phyloP scores from a whole-genome alignment of 1,140 invertebrate genomes.

The Akabosia matsudoensis region DNA sequence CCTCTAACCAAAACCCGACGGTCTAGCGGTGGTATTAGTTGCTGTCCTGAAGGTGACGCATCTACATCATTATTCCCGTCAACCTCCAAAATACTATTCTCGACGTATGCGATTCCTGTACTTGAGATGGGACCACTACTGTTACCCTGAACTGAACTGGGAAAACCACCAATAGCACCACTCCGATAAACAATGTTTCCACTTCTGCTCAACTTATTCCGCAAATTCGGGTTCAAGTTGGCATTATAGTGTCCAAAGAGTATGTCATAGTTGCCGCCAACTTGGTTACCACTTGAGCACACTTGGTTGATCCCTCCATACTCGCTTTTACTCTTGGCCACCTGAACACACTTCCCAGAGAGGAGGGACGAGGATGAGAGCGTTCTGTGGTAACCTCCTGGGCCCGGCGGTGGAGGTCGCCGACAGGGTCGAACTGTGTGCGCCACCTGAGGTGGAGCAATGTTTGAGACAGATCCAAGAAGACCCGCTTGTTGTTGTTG shows the following conservation, averaged over 20 bases:
- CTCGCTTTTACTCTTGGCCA: slow-evolving; percentile 19
- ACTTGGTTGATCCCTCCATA: slow-evolving; percentile 19
- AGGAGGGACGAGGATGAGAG: slow-evolving; percentile 18
- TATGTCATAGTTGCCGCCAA: background rate
- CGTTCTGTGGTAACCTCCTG: slow-evolving; percentile 15
- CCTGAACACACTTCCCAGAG: background rate
- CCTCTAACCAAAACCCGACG: background rate
- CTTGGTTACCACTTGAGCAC: background rate
- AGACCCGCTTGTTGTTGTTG: background rate
- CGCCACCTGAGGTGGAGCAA: background rate
- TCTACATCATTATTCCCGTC: background rate
- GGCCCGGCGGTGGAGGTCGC: background rate
- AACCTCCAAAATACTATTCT: background rate
- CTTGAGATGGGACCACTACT: background rate
- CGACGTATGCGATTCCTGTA: background rate
- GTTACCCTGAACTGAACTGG: background rate
- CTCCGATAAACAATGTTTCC: slow-evolving; percentile 9
- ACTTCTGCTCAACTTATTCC: background rate
- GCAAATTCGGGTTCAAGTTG: background rate
- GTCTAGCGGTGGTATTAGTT: background rate
- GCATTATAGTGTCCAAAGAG: background rate
- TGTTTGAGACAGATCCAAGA: background rate
- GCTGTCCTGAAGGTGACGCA: background rate
- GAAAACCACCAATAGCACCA: background rate
- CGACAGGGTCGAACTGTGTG: background rate